Evolutionary conservation across 2,113 vertebrate genomes (phyloP), one percentile per base, ranked within the genome.

Genomic region (Nothobranchius furzeri): DNA sequence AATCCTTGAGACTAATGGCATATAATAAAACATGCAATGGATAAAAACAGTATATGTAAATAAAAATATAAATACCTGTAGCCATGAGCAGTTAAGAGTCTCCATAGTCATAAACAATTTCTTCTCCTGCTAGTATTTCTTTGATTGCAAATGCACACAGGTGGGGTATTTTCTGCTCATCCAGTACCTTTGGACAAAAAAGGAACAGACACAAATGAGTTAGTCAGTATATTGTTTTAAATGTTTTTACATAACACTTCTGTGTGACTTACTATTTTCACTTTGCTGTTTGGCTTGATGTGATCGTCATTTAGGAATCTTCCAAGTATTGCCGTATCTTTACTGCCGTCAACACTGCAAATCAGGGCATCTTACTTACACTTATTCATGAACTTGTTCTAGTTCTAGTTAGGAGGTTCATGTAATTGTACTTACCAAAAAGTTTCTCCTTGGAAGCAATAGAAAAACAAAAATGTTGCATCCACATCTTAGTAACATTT

Each of bases 41-140:
- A 57, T 40, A 57, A 40, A 57, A 40, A 9, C n/a, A 9, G 17
- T 9, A 56, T 40, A 56, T 56, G 36, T 37, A 40, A 56, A 56
- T 40, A 56, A 54, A 35, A 54, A 13, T 54, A 20, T 20, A 20
- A 20, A 20, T 20, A 20, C 20, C 20, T 57, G 35, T 57, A 15
- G 15, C 55, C 55, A 57, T 42, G 2, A 36, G 17, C 55, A 17
- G 55, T 57, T 57, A 20, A 40, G 35, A 36, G 36, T 42, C 14
- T 42, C 36, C 36, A 57, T 40, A 57, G 54, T 57, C 35, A 10
- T 17, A 57, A 15, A 57, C 14, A 12, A 57, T 57, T 40, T 55
- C 54, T 57, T 57, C 54, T 57, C 54, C 54, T 57, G 54, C 54
- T 4, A 15, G 35, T 40, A 57, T 57, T 57, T 57, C 15, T 40